A percentile compares a stretch with the other conserved stretches of the same genome.
These are phyloP conservation scores for Troides aeacus DNA, from an alignment of 2,888 invertebrate genomes.

Conservation along the genomic window DNA sequence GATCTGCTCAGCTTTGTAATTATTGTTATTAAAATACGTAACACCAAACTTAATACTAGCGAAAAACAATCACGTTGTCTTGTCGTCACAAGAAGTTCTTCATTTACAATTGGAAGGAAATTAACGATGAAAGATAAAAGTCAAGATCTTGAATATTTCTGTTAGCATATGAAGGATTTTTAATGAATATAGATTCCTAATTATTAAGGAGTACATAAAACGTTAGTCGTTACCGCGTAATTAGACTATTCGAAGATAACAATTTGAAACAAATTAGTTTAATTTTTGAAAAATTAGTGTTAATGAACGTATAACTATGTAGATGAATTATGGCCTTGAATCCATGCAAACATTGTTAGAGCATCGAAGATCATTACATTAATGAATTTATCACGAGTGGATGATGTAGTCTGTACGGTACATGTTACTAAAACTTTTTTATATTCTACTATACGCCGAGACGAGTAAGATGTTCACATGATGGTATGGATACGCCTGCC, in stretches of 20 bases:
- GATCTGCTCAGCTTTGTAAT: too few species aligned
- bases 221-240: conserved; percentile 11
- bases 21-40: too few species aligned
- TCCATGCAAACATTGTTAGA: conserved; percentile 43
- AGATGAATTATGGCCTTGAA: conserved; percentile 42
- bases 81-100: too few species aligned
- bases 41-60: too few species aligned
- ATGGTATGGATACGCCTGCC: too few species aligned
- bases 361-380: conserved; percentile 36
- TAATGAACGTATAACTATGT: conserved; percentile 37
- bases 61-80: too few species aligned
- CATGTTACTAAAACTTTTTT: not conserved
- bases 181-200: not conserved
- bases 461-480: too few species aligned
- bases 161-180: not conserved
- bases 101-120: too few species aligned
- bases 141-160: not conserved
- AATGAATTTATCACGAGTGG: conserved; percentile 48
- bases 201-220: not conserved
- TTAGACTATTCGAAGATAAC: conserved; percentile 15
- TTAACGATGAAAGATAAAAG: not conserved
- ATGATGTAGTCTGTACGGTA: not conserved
- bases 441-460: too few species aligned
- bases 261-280: conserved; percentile 24
- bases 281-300: conserved; percentile 33